Base-by-base conservation (phyloP, 1,140 invertebrate genomes). In the Ostrea edulis region DNA sequence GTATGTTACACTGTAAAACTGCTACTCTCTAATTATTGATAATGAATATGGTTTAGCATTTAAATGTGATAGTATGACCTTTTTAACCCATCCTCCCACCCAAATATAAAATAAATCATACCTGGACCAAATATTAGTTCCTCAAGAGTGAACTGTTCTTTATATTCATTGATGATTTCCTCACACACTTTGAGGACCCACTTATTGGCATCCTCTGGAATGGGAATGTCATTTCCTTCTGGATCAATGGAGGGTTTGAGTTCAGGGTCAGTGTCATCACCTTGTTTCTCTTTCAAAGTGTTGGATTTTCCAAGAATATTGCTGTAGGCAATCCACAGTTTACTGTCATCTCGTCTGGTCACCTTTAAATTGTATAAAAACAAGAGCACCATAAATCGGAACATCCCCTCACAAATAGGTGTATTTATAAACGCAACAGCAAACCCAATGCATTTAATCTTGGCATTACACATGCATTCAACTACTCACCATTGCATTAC, bases 111-210 rank as follows among this genome's bases (percentile, higher is more conserved):
- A 35, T 77, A 71, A 82, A 88, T 84, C 86, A 58, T 85, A 85
- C 90, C 90, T 83, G 90, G 90, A 52, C 88, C 90, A 89, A 91
- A 91, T 35, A 89, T 89, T 5, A 91, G 87, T 81, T 91, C 90
- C 8, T 91, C 90, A 8, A 91, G 85, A 7, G 88, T 88, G 14
- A 81, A 52, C 62, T 89, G 87, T 2, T 81, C 81, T 44, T 81
- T 82, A 54, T 85, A 89, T 55, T 87, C 82, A 12, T 88, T 88
- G 25, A 91, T 53, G 17, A 89, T 88, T 20, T 88, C 55, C 58
- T 91, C 87, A 58, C 82, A 82, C 22, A 88, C 87, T 71, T 89
- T 81, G 17, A 91, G 55, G 17, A 89, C 87, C 88, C 88, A 91
- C 62, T 91, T 91, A 53, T 91, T 88, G 25, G 86, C 83, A 8